Percentiles rank a stretch among this genome's conserved stretches.
phyloP scores from a whole-genome alignment of 2,888 invertebrate species.

The Scaeva pyrastri region DNA sequence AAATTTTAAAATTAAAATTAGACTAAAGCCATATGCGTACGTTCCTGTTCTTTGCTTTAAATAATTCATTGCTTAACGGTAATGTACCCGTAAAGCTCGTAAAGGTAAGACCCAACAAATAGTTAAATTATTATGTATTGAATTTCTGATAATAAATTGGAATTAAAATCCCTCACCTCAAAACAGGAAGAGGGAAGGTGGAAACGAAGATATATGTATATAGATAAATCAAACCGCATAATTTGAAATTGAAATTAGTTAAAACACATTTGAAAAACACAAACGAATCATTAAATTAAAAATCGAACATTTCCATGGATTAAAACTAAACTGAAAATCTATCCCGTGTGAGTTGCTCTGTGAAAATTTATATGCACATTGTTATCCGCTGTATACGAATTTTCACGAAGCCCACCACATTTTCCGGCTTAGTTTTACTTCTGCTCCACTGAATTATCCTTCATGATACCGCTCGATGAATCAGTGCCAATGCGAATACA shows the following conservation, averaged over 20 bases:
- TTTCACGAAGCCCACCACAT: not conserved
- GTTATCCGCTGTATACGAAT: slow-evolving; percentile 2
- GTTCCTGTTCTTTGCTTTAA: not conserved
- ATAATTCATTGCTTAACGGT: not conserved
- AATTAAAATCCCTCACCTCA: slow-evolving; percentile 4
- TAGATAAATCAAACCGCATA: slow-evolving; percentile 10
- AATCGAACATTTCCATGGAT: slow-evolving; percentile 9
- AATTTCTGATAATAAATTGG: slow-evolving; percentile 31
- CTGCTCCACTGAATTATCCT: slow-evolving; percentile 17
- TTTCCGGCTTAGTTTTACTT: slow-evolving; percentile 28
- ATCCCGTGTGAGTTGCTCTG: not conserved
- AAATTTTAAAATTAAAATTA: too few relatives aligned
- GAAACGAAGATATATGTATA: slow-evolving; percentile 10
- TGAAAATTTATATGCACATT: slow-evolving; percentile 3
- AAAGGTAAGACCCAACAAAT: slow-evolving; percentile 4
- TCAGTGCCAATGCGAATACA: slow-evolving; percentile 20
- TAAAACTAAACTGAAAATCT: slow-evolving; percentile 13
- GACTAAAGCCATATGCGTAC: too few relatives aligned
- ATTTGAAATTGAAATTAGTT: slow-evolving; percentile 58
- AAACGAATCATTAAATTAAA: slow-evolving; percentile 30
- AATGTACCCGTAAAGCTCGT: not conserved
- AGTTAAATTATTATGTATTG: not conserved
- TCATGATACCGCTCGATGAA: slow-evolving; percentile 21
- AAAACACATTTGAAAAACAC: slow-evolving; percentile 40
- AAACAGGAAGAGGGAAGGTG: slow-evolving; percentile 4